Evolutionary conservation across 1,140 invertebrate species (phyloP).

Genomic region (Drosophila orosa): DNA sequence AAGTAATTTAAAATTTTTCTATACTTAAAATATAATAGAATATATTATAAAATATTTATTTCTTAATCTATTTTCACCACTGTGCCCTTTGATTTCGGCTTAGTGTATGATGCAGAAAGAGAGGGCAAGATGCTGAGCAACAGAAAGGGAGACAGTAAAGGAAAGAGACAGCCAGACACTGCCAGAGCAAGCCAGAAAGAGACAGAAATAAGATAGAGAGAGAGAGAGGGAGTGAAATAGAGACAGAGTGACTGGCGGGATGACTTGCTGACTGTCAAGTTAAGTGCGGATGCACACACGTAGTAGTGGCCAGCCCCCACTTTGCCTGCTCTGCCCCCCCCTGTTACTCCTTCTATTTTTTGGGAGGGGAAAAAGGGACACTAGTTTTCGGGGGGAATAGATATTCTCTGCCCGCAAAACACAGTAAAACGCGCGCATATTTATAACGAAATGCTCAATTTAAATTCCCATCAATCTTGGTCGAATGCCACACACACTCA

Average conservation of each 20-base stretch:
- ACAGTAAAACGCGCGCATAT: slow-evolving; percentile 80
- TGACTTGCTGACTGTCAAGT: slow-evolving; percentile 59
- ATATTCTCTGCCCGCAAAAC: slow-evolving; percentile 66
- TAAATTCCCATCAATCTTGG: slow-evolving; percentile 82
- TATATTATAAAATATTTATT: not conserved
- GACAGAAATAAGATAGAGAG: not conserved
- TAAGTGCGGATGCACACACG: slow-evolving; percentile 61
- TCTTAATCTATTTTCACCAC: not conserved
- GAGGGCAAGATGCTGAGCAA: not conserved
- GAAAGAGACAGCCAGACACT: not conserved
- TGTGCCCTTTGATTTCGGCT: slow-evolving; percentile 3
- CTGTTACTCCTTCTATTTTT: not conserved
- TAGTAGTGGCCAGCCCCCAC: slow-evolving; percentile 16
- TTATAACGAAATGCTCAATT: slow-evolving; percentile 83
- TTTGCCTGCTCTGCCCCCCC: not conserved
- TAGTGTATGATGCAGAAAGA: not conserved
- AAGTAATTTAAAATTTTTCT: too few relatives aligned
- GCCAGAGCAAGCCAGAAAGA: not conserved
- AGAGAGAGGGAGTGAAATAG: not conserved
- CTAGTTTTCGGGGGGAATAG: slow-evolving; percentile 50
- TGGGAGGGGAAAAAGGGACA: not conserved
- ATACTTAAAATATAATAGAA: too few relatives aligned
- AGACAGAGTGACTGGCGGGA: slow-evolving; percentile 16
- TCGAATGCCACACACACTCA: slow-evolving; percentile 60
- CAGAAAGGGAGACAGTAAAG: not conserved